Evolutionary conservation across 2,797 vertebrate species (phyloP), one percentile per base, ranked within the genome.

Genomic region (Streptopelia turtur): DNA sequence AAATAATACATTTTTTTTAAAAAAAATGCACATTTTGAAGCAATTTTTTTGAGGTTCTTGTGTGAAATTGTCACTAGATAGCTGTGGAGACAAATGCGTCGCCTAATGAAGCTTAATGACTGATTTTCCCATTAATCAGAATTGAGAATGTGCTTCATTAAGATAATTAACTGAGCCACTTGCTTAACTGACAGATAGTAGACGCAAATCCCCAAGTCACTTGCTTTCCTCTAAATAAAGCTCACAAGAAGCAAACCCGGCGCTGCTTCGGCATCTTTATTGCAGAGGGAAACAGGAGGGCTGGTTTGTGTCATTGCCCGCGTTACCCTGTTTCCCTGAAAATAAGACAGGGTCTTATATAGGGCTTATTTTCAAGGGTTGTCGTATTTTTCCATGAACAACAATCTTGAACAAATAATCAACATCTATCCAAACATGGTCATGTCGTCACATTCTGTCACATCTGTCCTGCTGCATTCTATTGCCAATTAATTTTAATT

Each of bases 61-160:
- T 96, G 91, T 91, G 84, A 94, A 96, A 94, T 95, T 65, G 76
- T 91, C 94, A 22, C 91, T 87, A 71, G 92, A 94, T 95, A 95
- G 84, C 93, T 64, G 55, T 25, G 50, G 92, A 96, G 94, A 96
- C 93, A 97, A 97, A 96, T 94, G 94, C 30, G 2, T 89, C 6
- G 55, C 87, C 64, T 97, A 96, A 97, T 97, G 96, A 94, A 95
- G 93, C 91, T 96, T 97, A 98, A 96, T 97, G 97, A 92, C 86
- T 96, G 89, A 96, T 97, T 97, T 97, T 96, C 93, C 86, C 70
- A 87, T 96, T 97, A 95, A 97, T 97, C 95, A 97, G 91, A 94
- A 91, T 71, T 72, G 92, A 94, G 93, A 97, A 96, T 94, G 96
- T 91, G 90, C 90, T 97, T 98, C 96, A 97, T 98, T 97, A 97